Conservation (phyloP, 2,888 invertebrate species). For the Patella caerulea region DNA sequence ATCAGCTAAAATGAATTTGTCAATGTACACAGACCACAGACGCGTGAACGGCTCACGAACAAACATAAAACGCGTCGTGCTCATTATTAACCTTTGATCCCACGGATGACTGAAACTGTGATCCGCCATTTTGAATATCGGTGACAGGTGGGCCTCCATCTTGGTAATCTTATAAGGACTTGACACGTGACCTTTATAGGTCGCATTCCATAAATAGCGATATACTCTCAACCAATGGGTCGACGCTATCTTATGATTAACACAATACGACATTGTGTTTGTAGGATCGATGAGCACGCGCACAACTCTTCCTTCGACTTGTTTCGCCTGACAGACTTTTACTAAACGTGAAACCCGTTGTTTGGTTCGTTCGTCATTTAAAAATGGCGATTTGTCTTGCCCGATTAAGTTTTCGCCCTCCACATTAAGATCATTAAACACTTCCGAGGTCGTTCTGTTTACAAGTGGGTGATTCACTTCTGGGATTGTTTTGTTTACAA, state of each 20-base stretch:
- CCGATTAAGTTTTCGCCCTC: too few relatives aligned
- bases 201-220: constrained; percentile 30
- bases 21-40: constrained; percentile 45
- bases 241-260: constrained; percentile 29
- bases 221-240: constrained; percentile 32
- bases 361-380: background rate
- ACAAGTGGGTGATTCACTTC: too few relatives aligned
- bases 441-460: too few relatives aligned
- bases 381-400: background rate
- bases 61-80: constrained; percentile 40
- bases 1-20: constrained; percentile 44
- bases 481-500: too few relatives aligned
- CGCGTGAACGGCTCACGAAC: constrained; percentile 41
- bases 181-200: constrained; percentile 11
- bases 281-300: background rate
- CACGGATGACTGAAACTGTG: background rate
- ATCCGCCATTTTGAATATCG: constrained; percentile 14
- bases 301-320: background rate
- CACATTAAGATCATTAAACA: too few relatives aligned
- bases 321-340: background rate
- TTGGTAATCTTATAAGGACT: constrained; percentile 28
- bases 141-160: constrained; percentile 25
- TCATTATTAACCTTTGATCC: constrained; percentile 8
- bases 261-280: constrained; percentile 24
- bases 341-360: background rate